Base-by-base conservation (phyloP, 2,888 invertebrate genomes). In the Thymelicus lineola region DNA sequence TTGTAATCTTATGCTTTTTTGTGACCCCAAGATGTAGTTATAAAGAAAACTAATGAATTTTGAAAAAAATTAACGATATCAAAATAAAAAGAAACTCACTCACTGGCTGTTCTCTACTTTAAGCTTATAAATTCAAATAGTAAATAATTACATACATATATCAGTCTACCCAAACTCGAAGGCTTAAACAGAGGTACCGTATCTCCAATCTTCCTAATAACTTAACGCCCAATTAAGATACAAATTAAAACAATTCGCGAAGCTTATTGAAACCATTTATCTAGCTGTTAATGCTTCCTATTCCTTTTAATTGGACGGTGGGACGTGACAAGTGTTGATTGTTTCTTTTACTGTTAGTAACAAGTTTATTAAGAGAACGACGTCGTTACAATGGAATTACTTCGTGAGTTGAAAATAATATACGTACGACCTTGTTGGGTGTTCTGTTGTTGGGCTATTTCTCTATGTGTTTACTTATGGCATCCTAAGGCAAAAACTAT, bases 201-300 rank as follows among this genome's bases (percentile, higher is more conserved):
- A 53, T 20, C 12, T 5, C 55, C 61, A 68, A 62, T 68, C 28
- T 68, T 46, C 42, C 35, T 46, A 53, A 61, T 46, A 55, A 66
- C 50, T 36, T 66, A 61, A 57, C 57, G 46, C 20, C 36, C 68
- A 62, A 53, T 68, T 62, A 68, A 68, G 68, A 7, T 28, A 45
- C 46, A 61, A 55, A 55, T 68, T 62, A 45, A 28, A 28, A 57
- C 66, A 68, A 57, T 53, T 42, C 55, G 15, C 38, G 14, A 63
- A 48, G 45, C 46, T 36, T 68, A 61, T 68, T 68, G 61, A 62
- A 62, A 62, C 55, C 62, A 62, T 68, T 61, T 61, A 67, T 67
- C 55, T 28, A 45, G 28, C n/a, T n/a, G 50, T 59, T 42, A 53
- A 67, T 60, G 28, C n/a, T 60, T 61, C 55, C 67, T 45, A 38